phyloP scores from a whole-genome alignment of 2,888 invertebrate genomes.

The Drosophila fungiperda region DNA sequence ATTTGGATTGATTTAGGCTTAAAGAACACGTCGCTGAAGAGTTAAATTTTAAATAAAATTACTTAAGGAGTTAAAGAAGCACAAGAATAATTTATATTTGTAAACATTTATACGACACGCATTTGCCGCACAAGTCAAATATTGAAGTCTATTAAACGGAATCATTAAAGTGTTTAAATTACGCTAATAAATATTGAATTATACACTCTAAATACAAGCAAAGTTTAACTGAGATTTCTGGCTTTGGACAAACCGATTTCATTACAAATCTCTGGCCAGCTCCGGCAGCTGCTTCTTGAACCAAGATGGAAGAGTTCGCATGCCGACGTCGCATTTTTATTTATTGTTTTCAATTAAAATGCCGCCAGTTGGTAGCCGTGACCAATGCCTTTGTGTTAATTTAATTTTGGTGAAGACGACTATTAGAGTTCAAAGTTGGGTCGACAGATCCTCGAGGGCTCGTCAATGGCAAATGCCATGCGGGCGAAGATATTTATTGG shows the following conservation, averaged over 20 bases:
- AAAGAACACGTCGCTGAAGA: not conserved
- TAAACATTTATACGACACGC: not conserved
- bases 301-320: constrained; percentile 26
- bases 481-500: constrained; percentile 42
- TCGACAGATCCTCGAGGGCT: constrained; percentile 45
- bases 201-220: not conserved
- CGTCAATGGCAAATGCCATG: constrained; percentile 49
- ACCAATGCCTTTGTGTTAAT: constrained; percentile 71
- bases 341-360: constrained; percentile 78
- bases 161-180: not conserved
- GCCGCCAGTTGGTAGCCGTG: constrained; percentile 57
- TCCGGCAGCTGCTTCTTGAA: constrained; percentile 14
- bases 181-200: not conserved
- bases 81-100: not conserved
- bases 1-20: not conserved
- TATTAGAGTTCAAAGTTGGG: constrained; percentile 65
- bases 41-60: not conserved
- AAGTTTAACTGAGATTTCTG: constrained; percentile 3
- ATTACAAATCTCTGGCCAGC: constrained; percentile 14
- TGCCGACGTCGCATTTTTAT: constrained; percentile 38
- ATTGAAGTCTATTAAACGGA: not conserved
- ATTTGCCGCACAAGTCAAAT: not conserved
- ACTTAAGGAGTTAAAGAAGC: not conserved
- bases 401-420: constrained; percentile 65
- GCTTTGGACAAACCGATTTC: constrained; percentile 13